A percentile compares a stretch with the other conserved stretches of the same genome.
These are phyloP conservation scores for Eupithecia vulgata DNA, from an alignment of 2,888 invertebrate species.

Conservation along the genomic window DNA sequence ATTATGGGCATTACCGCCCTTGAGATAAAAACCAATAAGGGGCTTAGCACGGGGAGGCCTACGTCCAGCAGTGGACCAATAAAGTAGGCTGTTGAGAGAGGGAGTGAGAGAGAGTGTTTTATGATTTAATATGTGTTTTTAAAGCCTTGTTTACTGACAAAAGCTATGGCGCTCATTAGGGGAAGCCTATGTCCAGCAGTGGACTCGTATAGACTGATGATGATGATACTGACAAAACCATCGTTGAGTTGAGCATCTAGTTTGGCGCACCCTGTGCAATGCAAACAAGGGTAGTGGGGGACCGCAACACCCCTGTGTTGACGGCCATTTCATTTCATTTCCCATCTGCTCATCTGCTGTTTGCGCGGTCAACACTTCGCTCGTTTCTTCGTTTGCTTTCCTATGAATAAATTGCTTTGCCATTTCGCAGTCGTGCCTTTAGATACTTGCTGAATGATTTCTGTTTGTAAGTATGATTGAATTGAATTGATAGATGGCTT, in stretches of 20 bases:
- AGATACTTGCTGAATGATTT: constrained; percentile 9
- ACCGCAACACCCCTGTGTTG: constrained; percentile 54
- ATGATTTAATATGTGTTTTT: background rate
- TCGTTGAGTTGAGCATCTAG: background rate
- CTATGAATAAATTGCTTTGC: constrained; percentile 60
- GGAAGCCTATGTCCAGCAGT: too few relatives aligned
- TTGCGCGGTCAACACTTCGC: constrained; percentile 67
- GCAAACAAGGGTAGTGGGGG: constrained; percentile 64
- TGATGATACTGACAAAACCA: background rate
- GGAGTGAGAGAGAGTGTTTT: too few relatives aligned
- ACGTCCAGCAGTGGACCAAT: too few relatives aligned
- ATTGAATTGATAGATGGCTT: background rate
- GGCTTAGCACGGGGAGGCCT: too few relatives aligned
- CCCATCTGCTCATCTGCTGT: constrained; percentile 68
- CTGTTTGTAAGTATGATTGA: constrained; percentile 12
- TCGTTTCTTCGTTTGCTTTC: constrained; percentile 56
- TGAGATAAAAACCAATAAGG: too few relatives aligned
- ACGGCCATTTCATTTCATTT: constrained; percentile 72
- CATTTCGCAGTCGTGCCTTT: constrained; percentile 51
- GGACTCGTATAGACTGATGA: too few relatives aligned
- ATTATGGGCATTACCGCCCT: too few relatives aligned
- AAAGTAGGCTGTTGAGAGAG: too few relatives aligned
- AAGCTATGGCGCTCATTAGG: too few relatives aligned
- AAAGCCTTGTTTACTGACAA: background rate
- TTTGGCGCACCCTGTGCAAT: constrained; percentile 56